Percentiles rank a stretch among this genome's conserved stretches.
Evolutionary conservation across 2,797 vertebrate species (phyloP).

Genomic region (Clarias fuscus): DNA sequence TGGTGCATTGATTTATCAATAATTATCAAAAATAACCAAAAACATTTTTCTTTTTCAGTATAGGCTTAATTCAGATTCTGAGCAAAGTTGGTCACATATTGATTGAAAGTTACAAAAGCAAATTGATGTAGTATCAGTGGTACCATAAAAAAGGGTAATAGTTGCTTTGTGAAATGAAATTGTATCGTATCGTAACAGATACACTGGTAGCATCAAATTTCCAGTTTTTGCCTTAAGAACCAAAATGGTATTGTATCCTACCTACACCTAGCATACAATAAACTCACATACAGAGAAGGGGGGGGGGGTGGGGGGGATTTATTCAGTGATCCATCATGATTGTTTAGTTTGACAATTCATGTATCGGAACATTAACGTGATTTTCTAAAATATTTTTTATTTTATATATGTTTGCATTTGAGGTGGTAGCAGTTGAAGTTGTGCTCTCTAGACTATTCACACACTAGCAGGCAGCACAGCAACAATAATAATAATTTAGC

Average conservation of each 20-base stretch:
- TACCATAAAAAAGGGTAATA: background rate
- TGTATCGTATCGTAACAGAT: background rate
- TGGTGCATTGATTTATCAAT: background rate
- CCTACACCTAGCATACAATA: background rate
- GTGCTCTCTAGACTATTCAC: no score
- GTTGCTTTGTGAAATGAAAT: background rate
- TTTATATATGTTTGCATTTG: no score
- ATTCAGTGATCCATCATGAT: no score
- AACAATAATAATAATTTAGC: no score
- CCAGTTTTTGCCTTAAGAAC: background rate
- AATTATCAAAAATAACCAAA: no score
- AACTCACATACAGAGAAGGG: background rate
- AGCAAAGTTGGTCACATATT: background rate
- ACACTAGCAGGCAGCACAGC: no score
- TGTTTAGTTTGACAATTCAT: no score
- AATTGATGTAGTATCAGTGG: background rate
- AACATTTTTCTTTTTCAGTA: background rate
- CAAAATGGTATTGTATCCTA: background rate
- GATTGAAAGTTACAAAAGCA: background rate
- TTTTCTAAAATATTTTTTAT: no score
- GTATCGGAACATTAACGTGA: no score
- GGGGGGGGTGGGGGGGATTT: no score
- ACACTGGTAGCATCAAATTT: background rate
- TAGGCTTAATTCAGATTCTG: background rate
- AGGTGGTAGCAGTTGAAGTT: no score